phyloP scores from a whole-genome alignment of 2,888 invertebrate genomes.

The Ormyrus rosae region DNA sequence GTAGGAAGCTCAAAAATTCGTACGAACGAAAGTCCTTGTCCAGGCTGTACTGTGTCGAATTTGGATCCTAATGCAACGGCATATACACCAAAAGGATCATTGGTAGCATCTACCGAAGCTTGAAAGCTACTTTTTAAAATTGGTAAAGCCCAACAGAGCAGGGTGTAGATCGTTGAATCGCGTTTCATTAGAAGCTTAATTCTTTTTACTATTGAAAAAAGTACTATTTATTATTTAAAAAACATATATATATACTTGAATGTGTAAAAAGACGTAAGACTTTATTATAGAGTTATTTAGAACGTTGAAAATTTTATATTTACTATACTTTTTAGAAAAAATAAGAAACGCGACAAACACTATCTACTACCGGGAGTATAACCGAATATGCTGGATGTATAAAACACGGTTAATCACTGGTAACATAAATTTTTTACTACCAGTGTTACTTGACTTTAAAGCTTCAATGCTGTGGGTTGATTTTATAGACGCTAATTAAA shows the following conservation, averaged over 20 bases:
- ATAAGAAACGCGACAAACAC: constrained; percentile 50
- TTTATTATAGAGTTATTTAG: constrained; percentile 25
- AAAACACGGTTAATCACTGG: constrained; percentile 43
- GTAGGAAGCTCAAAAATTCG: constrained; percentile 71
- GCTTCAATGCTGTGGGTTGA: constrained; percentile 64
- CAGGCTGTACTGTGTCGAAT: constrained; percentile 77
- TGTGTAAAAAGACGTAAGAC: constrained; percentile 20
- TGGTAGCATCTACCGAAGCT: constrained; percentile 80
- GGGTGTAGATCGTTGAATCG: constrained; percentile 62
- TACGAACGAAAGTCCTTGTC: constrained; percentile 72
- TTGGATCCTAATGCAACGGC: constrained; percentile 94
- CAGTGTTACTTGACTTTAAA: constrained; percentile 61
- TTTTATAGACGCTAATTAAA: constrained; percentile 56
- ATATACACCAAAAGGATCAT: constrained; percentile 89
- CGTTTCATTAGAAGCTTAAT: constrained; percentile 60
- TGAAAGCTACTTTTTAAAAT: constrained; percentile 65
- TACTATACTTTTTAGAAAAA: constrained; percentile 17
- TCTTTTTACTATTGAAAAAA: constrained; percentile 13
- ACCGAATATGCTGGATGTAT: constrained; percentile 40
- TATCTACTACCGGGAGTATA: constrained; percentile 48
- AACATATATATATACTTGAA: constrained; percentile 12
- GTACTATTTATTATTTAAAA: constrained; percentile 23
- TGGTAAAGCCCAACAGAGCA: constrained; percentile 60
- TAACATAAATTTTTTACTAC: constrained; percentile 44
- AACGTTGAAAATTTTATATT: constrained; percentile 32